Percentiles rank a stretch among this genome's conserved stretches.
Evolutionary conservation across 2,888 invertebrate species (phyloP).

Genomic region (Eudemis profundana): DNA sequence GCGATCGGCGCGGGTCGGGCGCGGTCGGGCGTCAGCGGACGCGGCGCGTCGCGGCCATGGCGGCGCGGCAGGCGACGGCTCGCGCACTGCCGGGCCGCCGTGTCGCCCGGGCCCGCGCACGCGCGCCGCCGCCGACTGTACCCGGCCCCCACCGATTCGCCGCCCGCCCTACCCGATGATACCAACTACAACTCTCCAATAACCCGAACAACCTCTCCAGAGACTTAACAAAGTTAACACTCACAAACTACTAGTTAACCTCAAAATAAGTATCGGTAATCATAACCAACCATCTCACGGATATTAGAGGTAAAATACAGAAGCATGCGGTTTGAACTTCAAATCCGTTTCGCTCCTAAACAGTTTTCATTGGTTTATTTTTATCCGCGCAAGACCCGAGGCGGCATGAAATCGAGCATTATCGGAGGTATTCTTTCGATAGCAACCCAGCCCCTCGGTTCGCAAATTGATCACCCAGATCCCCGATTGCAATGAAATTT

Average conservation of each 20-base stretch:
- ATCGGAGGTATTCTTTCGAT: constrained; percentile 16
- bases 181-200: constrained; percentile 12
- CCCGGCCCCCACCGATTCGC: constrained; percentile 45
- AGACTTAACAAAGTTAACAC: background rate
- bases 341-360: constrained; percentile 1
- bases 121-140: constrained; percentile 54
- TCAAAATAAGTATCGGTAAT: background rate
- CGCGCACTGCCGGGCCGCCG: constrained; percentile 76
- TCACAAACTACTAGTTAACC: background rate
- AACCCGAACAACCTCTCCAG: constrained; percentile 11
- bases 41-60: constrained; percentile 70
- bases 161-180: constrained; percentile 47
- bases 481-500: constrained; percentile 82
- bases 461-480: constrained; percentile 80
- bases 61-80: constrained; percentile 75
- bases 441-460: constrained; percentile 48
- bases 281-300: too few species aligned
- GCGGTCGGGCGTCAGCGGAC: constrained; percentile 46
- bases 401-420: background rate
- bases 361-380: constrained; percentile 8
- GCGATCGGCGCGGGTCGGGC: constrained; percentile 57
- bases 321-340: background rate
- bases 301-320: too few species aligned
- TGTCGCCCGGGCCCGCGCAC: constrained; percentile 57
- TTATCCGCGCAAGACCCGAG: background rate